Percentiles rank a stretch among this genome's conserved stretches.
phyloP scores from a whole-genome alignment of 2,113 vertebrate species.

The Lepisosteus oculatus region DNA sequence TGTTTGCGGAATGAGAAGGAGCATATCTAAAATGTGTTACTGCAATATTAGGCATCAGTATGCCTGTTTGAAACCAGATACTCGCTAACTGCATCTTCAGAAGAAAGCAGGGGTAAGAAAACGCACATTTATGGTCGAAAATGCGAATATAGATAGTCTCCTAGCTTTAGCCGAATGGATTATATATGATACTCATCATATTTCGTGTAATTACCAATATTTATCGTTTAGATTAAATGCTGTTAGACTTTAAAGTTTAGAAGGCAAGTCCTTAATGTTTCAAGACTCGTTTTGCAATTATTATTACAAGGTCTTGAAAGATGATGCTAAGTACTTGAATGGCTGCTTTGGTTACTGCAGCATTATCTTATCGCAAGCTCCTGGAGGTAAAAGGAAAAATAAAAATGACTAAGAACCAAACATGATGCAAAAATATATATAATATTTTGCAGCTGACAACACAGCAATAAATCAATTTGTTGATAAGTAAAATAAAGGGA shows the following conservation, averaged over 20 bases:
- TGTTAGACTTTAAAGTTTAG: slow-evolving; percentile 46
- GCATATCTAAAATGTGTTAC: slow-evolving; percentile 35
- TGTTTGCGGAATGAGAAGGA: slow-evolving; percentile 20
- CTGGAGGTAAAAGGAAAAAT: slow-evolving; percentile 17
- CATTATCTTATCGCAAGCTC: slow-evolving; percentile 36
- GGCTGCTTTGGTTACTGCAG: slow-evolving; percentile 40
- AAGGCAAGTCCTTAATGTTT: slow-evolving; percentile 27
- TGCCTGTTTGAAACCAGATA: slow-evolving; percentile 33
- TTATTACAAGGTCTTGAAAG: slow-evolving; percentile 37
- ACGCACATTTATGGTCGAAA: slow-evolving; percentile 37
- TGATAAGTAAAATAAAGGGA: too few species aligned
- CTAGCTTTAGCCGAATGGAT: background rate
- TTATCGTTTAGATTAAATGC: slow-evolving; percentile 39
- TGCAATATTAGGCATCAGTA: slow-evolving; percentile 23
- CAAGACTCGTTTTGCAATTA: slow-evolving; percentile 33
- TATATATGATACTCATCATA: slow-evolving; percentile 15
- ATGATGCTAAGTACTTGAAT: slow-evolving; percentile 35
- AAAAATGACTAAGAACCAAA: background rate
- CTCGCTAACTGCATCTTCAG: slow-evolving; percentile 56
- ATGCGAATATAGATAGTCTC: background rate
- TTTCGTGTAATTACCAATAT: slow-evolving; percentile 42
- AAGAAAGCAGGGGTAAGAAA: slow-evolving; percentile 43
- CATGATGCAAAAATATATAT: background rate
- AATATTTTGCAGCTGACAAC: background rate
- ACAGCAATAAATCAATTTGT: too few species aligned